Conservation (phyloP, 2,113 vertebrate species). For the Cottus gobio region DNA sequence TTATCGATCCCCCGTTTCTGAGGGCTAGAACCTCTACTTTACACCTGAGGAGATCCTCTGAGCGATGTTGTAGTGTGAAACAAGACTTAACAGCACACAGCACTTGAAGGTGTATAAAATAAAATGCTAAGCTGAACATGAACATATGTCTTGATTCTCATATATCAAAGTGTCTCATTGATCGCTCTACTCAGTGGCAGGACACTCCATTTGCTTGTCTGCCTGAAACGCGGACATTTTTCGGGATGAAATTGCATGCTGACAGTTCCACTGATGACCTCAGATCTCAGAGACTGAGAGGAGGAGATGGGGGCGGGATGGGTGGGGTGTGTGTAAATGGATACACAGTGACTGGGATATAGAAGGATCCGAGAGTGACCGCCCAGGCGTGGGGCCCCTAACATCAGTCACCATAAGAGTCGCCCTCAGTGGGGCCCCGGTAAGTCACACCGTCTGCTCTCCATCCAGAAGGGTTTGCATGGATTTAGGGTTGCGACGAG, state of each 20-base stretch:
- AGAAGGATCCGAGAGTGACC: slow-evolving; percentile 38
- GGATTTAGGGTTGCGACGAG: slow-evolving; percentile 3
- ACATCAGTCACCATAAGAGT: slow-evolving; percentile 57
- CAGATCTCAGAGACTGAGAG: slow-evolving; percentile 5
- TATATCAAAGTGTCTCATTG: background rate
- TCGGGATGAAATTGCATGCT: slow-evolving; percentile 35
- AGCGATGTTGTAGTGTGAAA: background rate
- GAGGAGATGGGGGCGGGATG: background rate
- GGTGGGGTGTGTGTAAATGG: background rate
- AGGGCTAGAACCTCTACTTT: slow-evolving; percentile 6
- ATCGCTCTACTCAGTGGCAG: slow-evolving; percentile 1
- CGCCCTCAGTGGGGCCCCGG: slow-evolving; percentile 22
- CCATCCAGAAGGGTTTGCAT: background rate
- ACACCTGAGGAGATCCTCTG: background rate
- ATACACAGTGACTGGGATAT: slow-evolving; percentile 8
- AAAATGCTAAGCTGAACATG: background rate
- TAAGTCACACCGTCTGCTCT: slow-evolving; percentile 40
- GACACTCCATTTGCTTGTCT: slow-evolving; percentile 42
- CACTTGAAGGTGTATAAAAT: background rate
- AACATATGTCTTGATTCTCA: background rate
- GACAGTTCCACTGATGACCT: slow-evolving; percentile 55
- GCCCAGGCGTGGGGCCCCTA: slow-evolving; percentile 34
- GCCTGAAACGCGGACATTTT: background rate
- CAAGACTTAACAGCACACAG: background rate
- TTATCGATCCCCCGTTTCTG: background rate